Conservation (phyloP, 2,113 vertebrate species). For the Boulengeromyrus knoepffleri region DNA sequence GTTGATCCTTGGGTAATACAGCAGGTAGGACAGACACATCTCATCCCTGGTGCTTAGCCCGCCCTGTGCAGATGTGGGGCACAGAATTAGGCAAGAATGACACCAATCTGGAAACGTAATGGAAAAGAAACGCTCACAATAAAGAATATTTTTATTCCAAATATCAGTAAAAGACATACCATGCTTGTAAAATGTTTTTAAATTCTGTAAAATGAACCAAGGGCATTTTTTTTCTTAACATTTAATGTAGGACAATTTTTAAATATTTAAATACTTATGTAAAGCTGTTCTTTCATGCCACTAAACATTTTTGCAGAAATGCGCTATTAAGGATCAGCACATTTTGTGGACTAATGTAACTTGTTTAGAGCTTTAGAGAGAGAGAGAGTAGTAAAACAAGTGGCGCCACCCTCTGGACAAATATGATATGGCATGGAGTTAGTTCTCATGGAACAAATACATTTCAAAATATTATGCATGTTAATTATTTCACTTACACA, state of each 20-base stretch:
- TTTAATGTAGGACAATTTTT: neutral
- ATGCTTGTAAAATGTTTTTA: neutral
- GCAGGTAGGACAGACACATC: constrained; percentile 80
- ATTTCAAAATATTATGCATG: neutral
- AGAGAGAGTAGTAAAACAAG: neutral
- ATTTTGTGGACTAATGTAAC: neutral
- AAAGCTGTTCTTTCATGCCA: neutral
- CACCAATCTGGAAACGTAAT: neutral
- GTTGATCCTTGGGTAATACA: constrained; percentile 79
- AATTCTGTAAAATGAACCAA: neutral
- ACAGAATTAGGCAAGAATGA: neutral
- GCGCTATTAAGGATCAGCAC: neutral
- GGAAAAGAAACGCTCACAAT: neutral
- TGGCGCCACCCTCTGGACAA: neutral
- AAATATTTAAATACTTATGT: neutral
- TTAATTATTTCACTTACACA: neutral
- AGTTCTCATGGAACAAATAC: neutral
- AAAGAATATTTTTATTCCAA: neutral
- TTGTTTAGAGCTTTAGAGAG: neutral
- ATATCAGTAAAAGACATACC: neutral
- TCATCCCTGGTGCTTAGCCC: constrained; percentile 78
- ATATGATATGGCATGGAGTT: neutral
- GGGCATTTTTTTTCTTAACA: neutral
- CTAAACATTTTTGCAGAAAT: neutral
- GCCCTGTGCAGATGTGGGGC: constrained; percentile 57